Conservation (phyloP, 2,797 vertebrate species). For the Lutjanus campechanus region DNA sequence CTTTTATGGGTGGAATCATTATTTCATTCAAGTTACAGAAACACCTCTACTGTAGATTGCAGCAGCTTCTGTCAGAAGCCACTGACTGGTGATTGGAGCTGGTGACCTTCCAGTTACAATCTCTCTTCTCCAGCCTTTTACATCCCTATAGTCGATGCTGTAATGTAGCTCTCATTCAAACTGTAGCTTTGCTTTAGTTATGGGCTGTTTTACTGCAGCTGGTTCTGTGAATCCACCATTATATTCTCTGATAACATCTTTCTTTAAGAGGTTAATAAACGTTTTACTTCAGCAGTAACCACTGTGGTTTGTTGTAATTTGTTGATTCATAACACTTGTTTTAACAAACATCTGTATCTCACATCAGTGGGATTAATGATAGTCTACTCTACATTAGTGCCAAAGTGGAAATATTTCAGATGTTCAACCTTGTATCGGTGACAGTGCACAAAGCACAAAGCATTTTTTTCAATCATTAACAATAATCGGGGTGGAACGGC, state of each 20-base stretch:
- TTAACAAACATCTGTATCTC: neutral
- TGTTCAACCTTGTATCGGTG: neutral
- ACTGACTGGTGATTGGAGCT: neutral
- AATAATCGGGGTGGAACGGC: too few relatives aligned
- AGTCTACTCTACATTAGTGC: neutral
- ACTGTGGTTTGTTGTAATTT: conserved; percentile 3
- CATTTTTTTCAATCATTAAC: too few relatives aligned
- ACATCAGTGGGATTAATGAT: neutral
- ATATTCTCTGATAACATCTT: conserved; percentile 7
- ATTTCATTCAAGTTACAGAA: conserved; percentile 42
- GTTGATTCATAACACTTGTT: neutral
- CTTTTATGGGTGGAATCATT: conserved; percentile 31
- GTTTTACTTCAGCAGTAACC: neutral
- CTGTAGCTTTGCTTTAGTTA: conserved; percentile 3
- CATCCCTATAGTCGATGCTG: neutral
- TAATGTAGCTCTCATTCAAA: conserved; percentile 14
- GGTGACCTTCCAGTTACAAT: conserved; percentile 18
- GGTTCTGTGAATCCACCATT: conserved; percentile 3
- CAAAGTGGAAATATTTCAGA: neutral
- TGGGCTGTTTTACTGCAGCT: neutral
- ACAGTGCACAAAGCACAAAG: too few relatives aligned
- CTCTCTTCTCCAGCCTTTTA: neutral
- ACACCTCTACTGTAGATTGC: conserved; percentile 16
- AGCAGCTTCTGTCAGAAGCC: conserved; percentile 2
- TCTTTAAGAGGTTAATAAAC: neutral